phyloP scores from a whole-genome alignment of 2,113 vertebrate species.

The Murina feae region DNA sequence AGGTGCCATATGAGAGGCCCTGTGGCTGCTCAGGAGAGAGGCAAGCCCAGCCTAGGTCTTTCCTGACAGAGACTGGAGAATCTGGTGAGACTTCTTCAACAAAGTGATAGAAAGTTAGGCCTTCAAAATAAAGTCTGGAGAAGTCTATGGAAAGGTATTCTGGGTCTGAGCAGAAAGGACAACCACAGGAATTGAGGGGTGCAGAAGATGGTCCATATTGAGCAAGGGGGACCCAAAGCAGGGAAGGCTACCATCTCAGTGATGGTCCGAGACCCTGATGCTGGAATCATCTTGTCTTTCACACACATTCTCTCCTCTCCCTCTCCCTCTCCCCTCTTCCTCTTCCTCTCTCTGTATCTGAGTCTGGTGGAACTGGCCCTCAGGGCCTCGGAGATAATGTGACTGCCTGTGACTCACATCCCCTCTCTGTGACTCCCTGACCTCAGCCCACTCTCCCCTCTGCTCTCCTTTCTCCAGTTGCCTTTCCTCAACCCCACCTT shows the following conservation, averaged over 20 bases:
- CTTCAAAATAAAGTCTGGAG: neutral
- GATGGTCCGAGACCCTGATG: neutral
- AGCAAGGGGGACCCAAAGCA: neutral
- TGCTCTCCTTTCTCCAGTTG: neutral
- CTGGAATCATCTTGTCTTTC: neutral
- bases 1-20: neutral
- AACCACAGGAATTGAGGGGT: rapidly evolving
- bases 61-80: neutral
- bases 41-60: neutral
- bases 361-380: neutral
- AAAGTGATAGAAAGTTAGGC: neutral
- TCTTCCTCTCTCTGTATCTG: rapidly evolving
- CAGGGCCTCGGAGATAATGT: rapidly evolving
- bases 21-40: neutral
- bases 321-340: neutral
- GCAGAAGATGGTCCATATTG: neutral
- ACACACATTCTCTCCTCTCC: rapidly evolving
- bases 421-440: neutral
- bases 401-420: neutral
- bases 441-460: no score
- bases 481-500: neutral
- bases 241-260: neutral
- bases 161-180: neutral
- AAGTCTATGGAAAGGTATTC: neutral
- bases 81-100: neutral